Conservation (phyloP, 2,113 vertebrate species). For the Catharus bicknelli region DNA sequence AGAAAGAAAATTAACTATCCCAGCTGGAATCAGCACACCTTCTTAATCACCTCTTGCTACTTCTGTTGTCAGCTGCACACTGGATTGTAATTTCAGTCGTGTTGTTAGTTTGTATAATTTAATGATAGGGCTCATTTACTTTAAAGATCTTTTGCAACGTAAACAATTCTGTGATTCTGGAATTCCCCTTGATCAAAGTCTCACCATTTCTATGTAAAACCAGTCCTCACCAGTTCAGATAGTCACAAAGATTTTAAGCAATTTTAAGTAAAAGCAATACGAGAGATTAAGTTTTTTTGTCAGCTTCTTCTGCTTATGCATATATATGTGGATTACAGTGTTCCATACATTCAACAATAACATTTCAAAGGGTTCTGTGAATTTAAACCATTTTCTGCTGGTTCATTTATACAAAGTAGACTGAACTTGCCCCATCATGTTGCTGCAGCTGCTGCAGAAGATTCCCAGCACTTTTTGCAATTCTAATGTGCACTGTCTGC, state of each 20-base stretch:
- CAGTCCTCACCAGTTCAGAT: not conserved
- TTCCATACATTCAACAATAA: not conserved
- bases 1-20: not conserved
- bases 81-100: not conserved
- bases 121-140: not conserved
- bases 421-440: not conserved
- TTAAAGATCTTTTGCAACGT: not conserved
- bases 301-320: not conserved
- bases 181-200: not conserved
- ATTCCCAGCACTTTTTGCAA: not conserved
- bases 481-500: slow-evolving; percentile 7
- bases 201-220: not conserved
- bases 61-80: not conserved
- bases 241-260: not conserved
- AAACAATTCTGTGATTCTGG: not conserved
- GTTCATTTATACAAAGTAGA: not conserved
- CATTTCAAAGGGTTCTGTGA: not conserved
- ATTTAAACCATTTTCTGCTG: not conserved
- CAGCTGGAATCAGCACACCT: not conserved
- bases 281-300: not conserved
- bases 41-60: not conserved
- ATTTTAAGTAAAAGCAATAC: not conserved
- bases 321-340: not conserved
- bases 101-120: not conserved
- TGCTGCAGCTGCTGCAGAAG: not conserved